phyloP scores from a whole-genome alignment of 2,113 vertebrate species.

The Aptenodytes forsteri region DNA sequence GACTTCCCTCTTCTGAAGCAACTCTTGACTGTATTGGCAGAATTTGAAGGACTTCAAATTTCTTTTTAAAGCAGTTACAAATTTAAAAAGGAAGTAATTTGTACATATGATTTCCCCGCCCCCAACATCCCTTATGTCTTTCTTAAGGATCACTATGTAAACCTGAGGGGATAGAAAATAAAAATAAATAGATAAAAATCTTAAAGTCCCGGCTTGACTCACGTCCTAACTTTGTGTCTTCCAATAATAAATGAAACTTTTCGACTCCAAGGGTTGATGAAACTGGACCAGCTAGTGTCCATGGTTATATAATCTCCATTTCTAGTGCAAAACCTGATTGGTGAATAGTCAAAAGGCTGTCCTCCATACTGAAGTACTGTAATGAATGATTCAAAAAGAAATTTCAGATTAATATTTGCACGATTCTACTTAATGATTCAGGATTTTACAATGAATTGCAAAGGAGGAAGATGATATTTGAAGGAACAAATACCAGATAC shows the following conservation, averaged over 20 bases:
- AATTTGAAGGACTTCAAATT: background rate
- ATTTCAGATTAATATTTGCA: background rate
- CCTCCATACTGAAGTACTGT: slow-evolving; percentile 88
- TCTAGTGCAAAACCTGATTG: slow-evolving; percentile 88
- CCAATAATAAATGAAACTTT: slow-evolving; percentile 96
- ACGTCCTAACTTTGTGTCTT: slow-evolving; percentile 95
- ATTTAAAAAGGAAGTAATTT: background rate
- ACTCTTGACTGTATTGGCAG: background rate
- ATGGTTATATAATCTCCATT: slow-evolving; percentile 93
- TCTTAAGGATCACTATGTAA: background rate
- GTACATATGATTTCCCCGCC: too few relatives aligned
- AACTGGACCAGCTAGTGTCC: slow-evolving; percentile 97
- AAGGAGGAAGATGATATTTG: background rate
- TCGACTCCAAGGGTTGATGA: slow-evolving; percentile 94
- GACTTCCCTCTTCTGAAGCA: background rate
- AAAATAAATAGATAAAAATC: background rate
- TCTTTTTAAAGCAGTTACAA: background rate
- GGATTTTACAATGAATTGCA: background rate
- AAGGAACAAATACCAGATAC: background rate
- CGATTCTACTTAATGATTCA: background rate
- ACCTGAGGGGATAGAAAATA: background rate
- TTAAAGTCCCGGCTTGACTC: slow-evolving; percentile 60
- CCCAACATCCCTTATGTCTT: background rate
- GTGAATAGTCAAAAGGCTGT: slow-evolving; percentile 93
- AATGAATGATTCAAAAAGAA: background rate